Base-by-base conservation (phyloP, 2,797 vertebrate species). In the Erithacus rubecula region DNA sequence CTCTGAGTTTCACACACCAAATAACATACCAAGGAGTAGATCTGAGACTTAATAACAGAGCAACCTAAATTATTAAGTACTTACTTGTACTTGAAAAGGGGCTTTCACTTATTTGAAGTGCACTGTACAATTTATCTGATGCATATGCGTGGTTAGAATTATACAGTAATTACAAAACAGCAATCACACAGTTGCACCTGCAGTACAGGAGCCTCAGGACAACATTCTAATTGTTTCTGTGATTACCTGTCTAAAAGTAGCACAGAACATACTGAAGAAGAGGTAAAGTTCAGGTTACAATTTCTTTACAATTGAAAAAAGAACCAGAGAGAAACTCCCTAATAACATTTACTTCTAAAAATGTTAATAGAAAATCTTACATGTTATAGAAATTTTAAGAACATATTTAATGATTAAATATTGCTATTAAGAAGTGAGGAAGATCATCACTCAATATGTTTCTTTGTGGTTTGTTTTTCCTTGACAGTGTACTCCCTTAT, bases 101-200 rank as follows among this genome's bases (percentile, higher is more conserved):
- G 72, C 88, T 96, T 97, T 97, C 83, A 94, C 94, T 97, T 96
- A 93, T 89, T 92, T 97, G 94, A 96, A 97, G 96, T 79, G 87
- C 64, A 87, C 56, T 75, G 64, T 68, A 67, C 71, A 68, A 26
- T 71, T 96, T 95, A 94, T 74, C 94, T 94, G 94, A 97, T 97
- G 79, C 78, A 93, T 82, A 95, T 59, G 29, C 77, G 72, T 84
- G 23, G 63, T 95, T 94, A 67, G 80, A 86, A 97, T 95, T 60
- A 90, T n/a, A 65, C 63, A 59, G 84, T 94, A 97, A 97, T 97
- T 97, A 96, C 95, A 92, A 96, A 94, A 89, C 77, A 96, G 97
- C 95, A 97, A 97, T 97, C 97, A 98, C 94, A 90, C 81, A 70
- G 91, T 85, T 91, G 94, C 97, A 97, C 96, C 96, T 97, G 96